Base-by-base conservation (phyloP, 2,888 invertebrate genomes). In the Drosophila anceps region DNA sequence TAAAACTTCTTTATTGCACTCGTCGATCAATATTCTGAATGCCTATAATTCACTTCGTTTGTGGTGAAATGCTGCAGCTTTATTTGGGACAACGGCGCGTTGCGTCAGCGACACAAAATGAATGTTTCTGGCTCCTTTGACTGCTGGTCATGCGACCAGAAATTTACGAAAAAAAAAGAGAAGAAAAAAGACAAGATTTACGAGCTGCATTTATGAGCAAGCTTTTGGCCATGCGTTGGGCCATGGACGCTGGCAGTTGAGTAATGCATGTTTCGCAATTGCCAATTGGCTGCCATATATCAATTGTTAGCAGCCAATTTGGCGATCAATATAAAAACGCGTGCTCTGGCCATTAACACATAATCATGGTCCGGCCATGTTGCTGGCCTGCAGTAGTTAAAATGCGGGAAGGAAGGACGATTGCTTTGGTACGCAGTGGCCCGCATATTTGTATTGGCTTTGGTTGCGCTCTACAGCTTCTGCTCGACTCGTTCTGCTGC, bases 231-330 rank as follows among this genome's bases (percentile, higher is more conserved):
- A 55, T 53, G 59, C 41, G 18, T 18, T 18, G 57, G 48, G 13
- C 35, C 29, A 46, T 50, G 58, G 55, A 44, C 31, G 55, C 54
- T 55, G 29, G 29, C 41, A 50, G 54, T 58, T 82, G 80, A 77
- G 79, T 75, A 83, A 88, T 84, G 77, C 63, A 61, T 69, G 80
- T 65, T 80, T 73, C 79, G 81, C 85, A 88, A 86, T 86, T 81
- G 88, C 81, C 50, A 50, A 50, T 50, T 50, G 50, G 50, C 50
- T 64, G 61, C 55, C 81, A 81, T 85, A 78, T 79, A 86, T 86
- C 88, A 86, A 83, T 85, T 83, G 83, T 81, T 85, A 78, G 88
- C 82, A 82, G 82, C 84, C 85, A 88, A 88, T 88, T 85, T 78
- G 82, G 80, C 77, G 85, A 78, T 81, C 85, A 76, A 81, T 85